A percentile compares a stretch with the other conserved stretches of the same genome.
Evolutionary conservation across 1,140 invertebrate genomes (phyloP).

Genomic region (Cylas formicarius): DNA sequence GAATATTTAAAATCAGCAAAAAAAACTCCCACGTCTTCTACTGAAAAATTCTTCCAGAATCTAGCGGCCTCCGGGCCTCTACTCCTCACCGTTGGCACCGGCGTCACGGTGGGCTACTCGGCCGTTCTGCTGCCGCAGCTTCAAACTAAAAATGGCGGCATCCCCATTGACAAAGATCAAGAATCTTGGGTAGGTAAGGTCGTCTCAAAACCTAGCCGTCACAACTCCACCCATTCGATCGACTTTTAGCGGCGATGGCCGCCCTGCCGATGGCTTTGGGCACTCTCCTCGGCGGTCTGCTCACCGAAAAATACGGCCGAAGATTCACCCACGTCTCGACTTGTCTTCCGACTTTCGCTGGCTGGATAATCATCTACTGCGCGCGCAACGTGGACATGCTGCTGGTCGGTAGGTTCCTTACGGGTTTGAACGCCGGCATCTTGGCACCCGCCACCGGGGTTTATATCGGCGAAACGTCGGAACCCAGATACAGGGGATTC

Average conservation of each 20-base stretch:
- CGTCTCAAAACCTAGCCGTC: no score
- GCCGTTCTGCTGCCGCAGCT: conserved; percentile 57
- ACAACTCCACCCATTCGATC: no score
- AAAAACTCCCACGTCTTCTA: no score
- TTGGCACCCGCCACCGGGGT: conserved; percentile 29
- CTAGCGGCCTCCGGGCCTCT: conserved; percentile 49
- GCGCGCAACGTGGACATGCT: conserved; percentile 46
- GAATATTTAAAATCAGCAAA: no score
- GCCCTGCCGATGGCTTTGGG: conserved; percentile 54
- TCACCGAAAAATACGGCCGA: conserved; percentile 62
- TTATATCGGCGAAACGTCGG: conserved; percentile 47
- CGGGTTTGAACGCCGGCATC: conserved; percentile 45
- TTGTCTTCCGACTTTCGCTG: conserved; percentile 55
- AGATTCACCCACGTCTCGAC: conserved; percentile 52
- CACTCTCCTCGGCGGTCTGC: conserved; percentile 50
- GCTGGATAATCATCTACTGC: conserved; percentile 58
- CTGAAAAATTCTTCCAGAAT: conserved; percentile 28
- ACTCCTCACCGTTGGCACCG: conserved; percentile 47
- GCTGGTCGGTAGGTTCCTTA: conserved; percentile 58
- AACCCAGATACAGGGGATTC: conserved; percentile 51
- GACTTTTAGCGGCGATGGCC: conserved; percentile 49
- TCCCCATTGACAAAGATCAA: conserved; percentile 44
- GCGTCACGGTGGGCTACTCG: conserved; percentile 55
- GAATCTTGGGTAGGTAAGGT: conserved; percentile 58
- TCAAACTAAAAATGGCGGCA: conserved; percentile 26